A percentile compares a stretch with the other conserved stretches of the same genome.
phyloP scores from a whole-genome alignment of 1,140 invertebrate species.

The Protaetia brevitarsis region DNA sequence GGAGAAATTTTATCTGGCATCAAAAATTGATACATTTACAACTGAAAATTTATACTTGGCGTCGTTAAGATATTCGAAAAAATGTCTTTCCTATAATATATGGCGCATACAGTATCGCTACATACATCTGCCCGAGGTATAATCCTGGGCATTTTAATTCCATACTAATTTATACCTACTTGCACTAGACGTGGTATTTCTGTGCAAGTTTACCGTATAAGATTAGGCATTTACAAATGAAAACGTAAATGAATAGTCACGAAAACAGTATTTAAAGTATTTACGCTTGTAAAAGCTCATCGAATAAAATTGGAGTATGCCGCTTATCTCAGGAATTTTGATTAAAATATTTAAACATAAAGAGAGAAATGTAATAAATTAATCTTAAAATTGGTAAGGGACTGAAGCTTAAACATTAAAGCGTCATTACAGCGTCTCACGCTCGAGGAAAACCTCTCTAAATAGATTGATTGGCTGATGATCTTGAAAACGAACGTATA shows the following conservation, averaged over 20 bases:
- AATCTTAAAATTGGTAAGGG: background rate
- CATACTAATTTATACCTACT: background rate
- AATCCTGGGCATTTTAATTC: conserved; percentile 7
- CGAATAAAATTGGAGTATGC: background rate
- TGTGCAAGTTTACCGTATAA: background rate
- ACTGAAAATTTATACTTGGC: background rate
- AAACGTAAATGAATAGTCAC: background rate
- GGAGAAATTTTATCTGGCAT: conserved; percentile 8
- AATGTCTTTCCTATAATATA: background rate
- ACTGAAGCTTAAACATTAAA: background rate
- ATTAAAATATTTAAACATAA: background rate
- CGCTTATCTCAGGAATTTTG: conserved; percentile 4
- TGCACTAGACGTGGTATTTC: background rate
- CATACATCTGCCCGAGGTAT: background rate
- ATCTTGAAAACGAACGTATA: conserved; percentile 6
- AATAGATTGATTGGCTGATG: background rate
- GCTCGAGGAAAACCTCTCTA: background rate
- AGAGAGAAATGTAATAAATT: background rate
- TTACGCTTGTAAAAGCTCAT: background rate
- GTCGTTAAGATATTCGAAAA: background rate
- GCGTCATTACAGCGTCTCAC: background rate
- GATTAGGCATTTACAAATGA: background rate
- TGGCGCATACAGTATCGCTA: background rate
- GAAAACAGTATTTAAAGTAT: background rate
- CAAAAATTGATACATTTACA: conserved; percentile 15